phyloP scores from a whole-genome alignment of 2,888 invertebrate species.

The Mayetiola destructor region DNA sequence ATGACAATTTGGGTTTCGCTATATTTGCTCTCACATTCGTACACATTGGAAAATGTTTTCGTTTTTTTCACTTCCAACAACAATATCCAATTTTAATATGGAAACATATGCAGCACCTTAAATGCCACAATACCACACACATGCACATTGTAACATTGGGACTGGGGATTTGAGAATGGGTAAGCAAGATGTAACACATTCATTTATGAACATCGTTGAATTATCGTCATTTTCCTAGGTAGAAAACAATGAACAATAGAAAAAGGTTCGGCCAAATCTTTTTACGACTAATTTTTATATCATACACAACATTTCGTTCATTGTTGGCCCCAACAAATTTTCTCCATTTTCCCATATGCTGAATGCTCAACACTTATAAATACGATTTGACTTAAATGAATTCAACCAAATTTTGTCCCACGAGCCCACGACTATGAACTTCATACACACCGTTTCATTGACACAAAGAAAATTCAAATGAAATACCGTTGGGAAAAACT shows the following conservation, averaged over 20 bases:
- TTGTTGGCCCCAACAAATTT: not conserved
- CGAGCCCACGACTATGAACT: no score
- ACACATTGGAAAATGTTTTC: no score
- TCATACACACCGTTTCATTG: not conserved
- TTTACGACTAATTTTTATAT: conserved; percentile 11
- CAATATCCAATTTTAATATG: no score
- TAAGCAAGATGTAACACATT: not conserved
- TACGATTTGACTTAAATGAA: conserved; percentile 1
- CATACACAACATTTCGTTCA: not conserved
- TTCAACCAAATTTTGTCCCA: no score
- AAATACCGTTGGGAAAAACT: conserved; percentile 9
- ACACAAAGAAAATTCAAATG: not conserved
- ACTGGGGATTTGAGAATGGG: conserved; percentile 3
- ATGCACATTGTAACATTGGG: not conserved
- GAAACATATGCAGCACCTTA: not conserved
- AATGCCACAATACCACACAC: not conserved
- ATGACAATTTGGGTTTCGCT: conserved; percentile 11
- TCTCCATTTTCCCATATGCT: conserved; percentile 1
- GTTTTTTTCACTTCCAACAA: no score
- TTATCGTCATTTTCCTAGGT: not conserved
- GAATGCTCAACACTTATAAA: no score
- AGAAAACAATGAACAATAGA: not conserved
- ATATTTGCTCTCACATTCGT: no score
- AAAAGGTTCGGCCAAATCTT: conserved; percentile 7
- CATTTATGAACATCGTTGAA: not conserved